Conservation (phyloP, 2,113 vertebrate species). For the Cricetomys ansorgei region DNA sequence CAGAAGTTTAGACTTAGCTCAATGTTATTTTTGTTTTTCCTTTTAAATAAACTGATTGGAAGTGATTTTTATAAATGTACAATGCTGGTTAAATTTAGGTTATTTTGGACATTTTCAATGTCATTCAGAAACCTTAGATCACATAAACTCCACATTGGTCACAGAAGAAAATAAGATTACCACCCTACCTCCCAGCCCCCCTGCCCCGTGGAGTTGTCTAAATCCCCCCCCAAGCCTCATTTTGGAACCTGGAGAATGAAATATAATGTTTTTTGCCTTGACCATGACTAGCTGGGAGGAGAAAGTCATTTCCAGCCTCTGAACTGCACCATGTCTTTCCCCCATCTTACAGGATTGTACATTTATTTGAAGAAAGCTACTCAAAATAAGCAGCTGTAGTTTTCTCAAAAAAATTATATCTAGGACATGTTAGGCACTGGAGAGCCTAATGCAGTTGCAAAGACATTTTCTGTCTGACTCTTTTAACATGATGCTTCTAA, state of each 20-base stretch:
- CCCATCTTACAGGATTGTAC: slow-evolving; percentile 58
- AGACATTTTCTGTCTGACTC: slow-evolving; percentile 80
- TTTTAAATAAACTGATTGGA: slow-evolving; percentile 16
- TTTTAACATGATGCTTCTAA: slow-evolving; percentile 79
- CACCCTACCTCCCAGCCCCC: neutral
- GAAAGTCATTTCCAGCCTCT: slow-evolving; percentile 77
- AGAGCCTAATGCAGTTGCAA: slow-evolving; percentile 85
- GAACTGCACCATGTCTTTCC: slow-evolving; percentile 69
- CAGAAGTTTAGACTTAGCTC: slow-evolving; percentile 42
- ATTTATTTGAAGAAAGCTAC: slow-evolving; percentile 85
- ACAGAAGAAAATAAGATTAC: slow-evolving; percentile 19
- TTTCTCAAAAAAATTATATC: slow-evolving; percentile 84
- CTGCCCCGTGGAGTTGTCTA: neutral
- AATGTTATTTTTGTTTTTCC: slow-evolving; percentile 41
- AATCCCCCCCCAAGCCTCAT: slow-evolving; percentile 73
- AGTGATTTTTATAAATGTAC: neutral
- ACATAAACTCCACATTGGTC: neutral
- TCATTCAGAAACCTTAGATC: neutral
- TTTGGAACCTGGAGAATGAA: slow-evolving; percentile 79
- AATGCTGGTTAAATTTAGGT: neutral
- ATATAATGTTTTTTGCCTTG: slow-evolving; percentile 40
- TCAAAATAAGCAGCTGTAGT: slow-evolving; percentile 78
- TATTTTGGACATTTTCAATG: neutral
- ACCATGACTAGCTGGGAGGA: slow-evolving; percentile 62
- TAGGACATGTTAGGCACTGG: slow-evolving; percentile 83